Conservation (phyloP, 2,888 invertebrate genomes). For the Gasteruption jaculator region DNA sequence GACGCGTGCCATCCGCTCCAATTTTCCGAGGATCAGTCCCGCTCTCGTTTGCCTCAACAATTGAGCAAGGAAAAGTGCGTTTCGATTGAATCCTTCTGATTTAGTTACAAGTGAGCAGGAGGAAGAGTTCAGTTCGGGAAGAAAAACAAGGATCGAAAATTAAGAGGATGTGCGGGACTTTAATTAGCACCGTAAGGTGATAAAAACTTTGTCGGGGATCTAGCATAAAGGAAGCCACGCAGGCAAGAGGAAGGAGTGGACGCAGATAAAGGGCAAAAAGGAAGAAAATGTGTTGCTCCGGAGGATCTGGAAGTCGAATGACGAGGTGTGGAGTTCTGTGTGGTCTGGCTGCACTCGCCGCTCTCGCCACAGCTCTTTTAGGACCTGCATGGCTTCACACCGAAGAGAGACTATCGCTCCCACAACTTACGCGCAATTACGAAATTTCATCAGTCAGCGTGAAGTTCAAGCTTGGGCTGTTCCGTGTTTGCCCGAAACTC, state of each 20-base stretch:
- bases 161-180: no score
- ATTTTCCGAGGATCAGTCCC: no score
- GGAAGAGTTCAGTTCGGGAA: no score
- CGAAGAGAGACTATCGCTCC: constrained; percentile 41
- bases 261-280: constrained; percentile 11
- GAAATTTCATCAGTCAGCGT: constrained; percentile 40
- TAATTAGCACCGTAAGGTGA: no score
- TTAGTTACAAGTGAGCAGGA: no score
- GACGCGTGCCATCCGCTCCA: no score
- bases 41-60: no score
- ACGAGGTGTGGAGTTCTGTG: constrained; percentile 47
- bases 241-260: constrained; percentile 5
- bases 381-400: constrained; percentile 50
- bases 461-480: constrained; percentile 45
- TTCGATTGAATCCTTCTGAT: no score
- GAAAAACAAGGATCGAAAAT: no score
- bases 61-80: no score
- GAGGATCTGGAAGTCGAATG: constrained; percentile 41
- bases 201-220: no score
- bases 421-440: constrained; percentile 35
- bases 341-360: constrained; percentile 46
- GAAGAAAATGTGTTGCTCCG: constrained; percentile 45
- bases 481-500: constrained; percentile 45
- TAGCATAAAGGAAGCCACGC: constrained; percentile 4
- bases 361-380: constrained; percentile 43